Evolutionary conservation across 1,140 invertebrate genomes (phyloP), one percentile per base, ranked within the genome.

Genomic region (Geopemphigus sp.): DNA sequence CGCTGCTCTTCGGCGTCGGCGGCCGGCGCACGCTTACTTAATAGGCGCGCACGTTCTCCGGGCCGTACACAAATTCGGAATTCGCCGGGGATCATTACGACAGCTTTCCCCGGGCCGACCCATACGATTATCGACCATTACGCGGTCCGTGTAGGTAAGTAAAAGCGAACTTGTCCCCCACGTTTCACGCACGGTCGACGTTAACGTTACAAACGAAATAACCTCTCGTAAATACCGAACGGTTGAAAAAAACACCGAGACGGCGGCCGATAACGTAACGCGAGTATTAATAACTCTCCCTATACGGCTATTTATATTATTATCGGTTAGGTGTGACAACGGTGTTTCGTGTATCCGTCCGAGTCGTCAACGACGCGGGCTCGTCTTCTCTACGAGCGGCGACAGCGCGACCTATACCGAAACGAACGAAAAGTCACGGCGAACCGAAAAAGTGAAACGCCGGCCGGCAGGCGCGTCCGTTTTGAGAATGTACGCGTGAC

Each of bases 161-260:
- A 76, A 61, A 76, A 76, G 56, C 61, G 32, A 76, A 61, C 56
- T 73, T n/a, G 17, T n/a, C n/a, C n/a, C 17, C 59, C 32, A 61
- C 32, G 17, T 24, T 76, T 19, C 5, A 61, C 19, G n/a, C 17
- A 53, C 39, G 12, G 5, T 24, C 8, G 57, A 61, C 11, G 45
- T 68, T 24, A 68, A 68, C 24, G 22, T 26, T 3, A 26, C 14
- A 50, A 50, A 70, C 45, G 15, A 70, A 53, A 50, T 70, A 70
- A 70, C 45, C 22, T 26, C 66, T 47, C 19, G 19, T 64, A 19
- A n/a, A 64, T 64, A 39, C 11, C n/a, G n/a, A n/a, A n/a, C n/a
- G n/a, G n/a, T n/a, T n/a, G n/a, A n/a, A n/a, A n/a, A n/a, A n/a
- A n/a, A n/a, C n/a, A n/a, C n/a, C n/a, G n/a, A n/a, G n/a, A n/a